phyloP scores from a whole-genome alignment of 2,113 vertebrate genomes.

The Pan troglodytes region NHGRI_mPanTro3-v2.1_pri NC_072407.2:98100501-98101000 shows the following conservation, averaged over 20 bases:
- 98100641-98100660: not conserved
- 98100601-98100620: not conserved
- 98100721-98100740: not conserved
- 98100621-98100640: not conserved
- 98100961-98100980: not conserved
- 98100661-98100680: not conserved
- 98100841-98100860: not conserved
- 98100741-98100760: not conserved
- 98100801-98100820: not conserved
- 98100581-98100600: not conserved
- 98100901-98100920: not conserved
- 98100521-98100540: not conserved
- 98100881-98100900: not conserved
- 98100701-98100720: not conserved
- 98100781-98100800: not conserved
- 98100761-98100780: constrained; percentile 8
- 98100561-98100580: not conserved
- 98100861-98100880: not conserved
- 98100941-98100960: not conserved
- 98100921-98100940: not conserved
- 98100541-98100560: not conserved
- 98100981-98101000: not conserved
- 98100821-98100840: not conserved
- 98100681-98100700: not conserved
- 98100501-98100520: not conserved